These are phyloP conservation scores for Sarcophaga peregrina DNA, from an alignment of 1,140 invertebrate species.

Conservation along the genomic window DNA sequence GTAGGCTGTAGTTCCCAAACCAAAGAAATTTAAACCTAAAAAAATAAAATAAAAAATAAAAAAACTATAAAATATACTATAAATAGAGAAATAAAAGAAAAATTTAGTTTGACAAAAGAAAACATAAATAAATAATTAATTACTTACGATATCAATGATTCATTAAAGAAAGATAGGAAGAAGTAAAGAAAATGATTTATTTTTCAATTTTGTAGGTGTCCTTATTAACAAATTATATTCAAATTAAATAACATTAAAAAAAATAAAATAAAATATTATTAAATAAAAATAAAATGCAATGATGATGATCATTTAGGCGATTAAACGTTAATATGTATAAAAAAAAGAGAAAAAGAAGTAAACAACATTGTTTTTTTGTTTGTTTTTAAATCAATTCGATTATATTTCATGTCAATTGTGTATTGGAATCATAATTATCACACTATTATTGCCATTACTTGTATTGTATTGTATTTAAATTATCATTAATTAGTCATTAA, in stretches of 20 bases:
- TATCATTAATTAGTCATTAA: background rate
- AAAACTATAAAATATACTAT: background rate
- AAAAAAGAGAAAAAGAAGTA: background rate
- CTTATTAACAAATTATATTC: slow-evolving; percentile 20
- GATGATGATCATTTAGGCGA: background rate
- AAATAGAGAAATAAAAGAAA: background rate
- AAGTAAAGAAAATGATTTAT: background rate
- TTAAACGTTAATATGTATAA: background rate
- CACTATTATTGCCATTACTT: slow-evolving; percentile 16
- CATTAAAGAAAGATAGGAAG: too few species aligned
- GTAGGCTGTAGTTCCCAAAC: slow-evolving; percentile 41
- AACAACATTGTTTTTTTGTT: too few species aligned
- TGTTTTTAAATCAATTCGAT: background rate
- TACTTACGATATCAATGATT: background rate
- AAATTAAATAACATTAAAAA: too few species aligned
- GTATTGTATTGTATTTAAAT: background rate
- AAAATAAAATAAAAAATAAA: background rate
- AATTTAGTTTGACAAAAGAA: slow-evolving; percentile 23
- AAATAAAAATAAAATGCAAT: slow-evolving; percentile 1
- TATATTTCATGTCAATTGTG: slow-evolving; percentile 17
- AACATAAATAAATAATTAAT: background rate
- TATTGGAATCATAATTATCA: slow-evolving; percentile 21
- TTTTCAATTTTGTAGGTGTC: slow-evolving; percentile 34
- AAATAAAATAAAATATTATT: background rate
- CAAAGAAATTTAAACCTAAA: slow-evolving; percentile 31